Evolutionary conservation across 37 sponge, comb jelly and placozoan species (phyloP).

Genomic region (Cladorhizidae sp.): DNA sequence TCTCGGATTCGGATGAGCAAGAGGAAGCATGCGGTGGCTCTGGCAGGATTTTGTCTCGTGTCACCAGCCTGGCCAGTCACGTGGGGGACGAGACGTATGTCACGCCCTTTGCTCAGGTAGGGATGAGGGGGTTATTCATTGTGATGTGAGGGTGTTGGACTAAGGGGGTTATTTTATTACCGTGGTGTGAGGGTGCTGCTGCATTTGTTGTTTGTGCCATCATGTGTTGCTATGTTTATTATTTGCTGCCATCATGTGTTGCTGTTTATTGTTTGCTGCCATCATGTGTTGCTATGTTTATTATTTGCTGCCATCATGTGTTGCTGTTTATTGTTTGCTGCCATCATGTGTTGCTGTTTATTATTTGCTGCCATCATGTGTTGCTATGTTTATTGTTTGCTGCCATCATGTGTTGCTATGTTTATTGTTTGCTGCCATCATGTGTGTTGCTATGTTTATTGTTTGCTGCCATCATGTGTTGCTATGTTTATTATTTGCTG

Average conservation of each 20-base stretch:
- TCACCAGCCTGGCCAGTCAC: constrained; percentile 43
- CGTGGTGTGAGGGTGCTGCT: no score
- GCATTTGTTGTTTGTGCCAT: no score
- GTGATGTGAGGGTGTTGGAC: background rate
- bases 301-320: background rate
- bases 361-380: no score
- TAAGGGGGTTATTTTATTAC: background rate
- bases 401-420: no score
- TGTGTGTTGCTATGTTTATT: no score
- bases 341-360: no score
- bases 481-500: no score
- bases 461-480: no score
- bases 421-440: no score
- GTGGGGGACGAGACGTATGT: constrained; percentile 55
- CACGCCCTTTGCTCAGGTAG: constrained; percentile 82
- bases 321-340: no score
- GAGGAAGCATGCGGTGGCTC: background rate
- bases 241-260: background rate
- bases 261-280: background rate
- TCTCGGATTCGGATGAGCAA: constrained; percentile 32
- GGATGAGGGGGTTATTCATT: background rate
- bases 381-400: no score
- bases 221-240: no score
- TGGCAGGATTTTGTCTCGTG: constrained; percentile 21
- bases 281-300: background rate